Percentiles rank a stretch among this genome's conserved stretches.
Conservation (phyloP, 2,797 vertebrate genomes). For the Echeneis naucrates region DNA sequence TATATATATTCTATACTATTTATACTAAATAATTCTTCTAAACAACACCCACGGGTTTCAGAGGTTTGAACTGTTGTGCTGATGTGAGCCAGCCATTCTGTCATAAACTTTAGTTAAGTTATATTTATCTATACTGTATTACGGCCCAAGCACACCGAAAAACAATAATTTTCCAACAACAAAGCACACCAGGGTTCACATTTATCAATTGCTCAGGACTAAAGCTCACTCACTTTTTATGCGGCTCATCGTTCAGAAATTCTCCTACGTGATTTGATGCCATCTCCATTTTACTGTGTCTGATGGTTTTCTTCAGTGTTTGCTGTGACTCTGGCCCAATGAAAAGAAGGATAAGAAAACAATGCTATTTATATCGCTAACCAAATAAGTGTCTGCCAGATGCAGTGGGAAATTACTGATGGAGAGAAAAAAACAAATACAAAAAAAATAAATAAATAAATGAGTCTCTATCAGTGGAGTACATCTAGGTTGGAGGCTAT, state of each 20-base stretch:
- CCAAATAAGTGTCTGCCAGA: conserved; percentile 17
- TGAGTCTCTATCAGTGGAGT: conserved; percentile 16
- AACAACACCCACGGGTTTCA: background rate
- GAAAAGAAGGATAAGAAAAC: background rate
- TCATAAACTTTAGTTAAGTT: background rate
- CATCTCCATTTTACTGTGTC: background rate
- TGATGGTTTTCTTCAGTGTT: background rate
- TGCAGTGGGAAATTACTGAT: conserved; percentile 12
- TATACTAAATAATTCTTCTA: background rate
- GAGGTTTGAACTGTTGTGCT: background rate
- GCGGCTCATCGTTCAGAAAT: background rate
- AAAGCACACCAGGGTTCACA: background rate
- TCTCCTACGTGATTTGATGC: background rate
- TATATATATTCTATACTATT: background rate
- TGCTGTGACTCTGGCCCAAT: background rate
- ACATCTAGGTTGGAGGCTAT: conserved; percentile 40
- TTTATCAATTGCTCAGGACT: background rate
- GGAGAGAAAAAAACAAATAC: conserved; percentile 27
- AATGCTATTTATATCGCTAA: background rate
- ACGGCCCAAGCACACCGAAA: background rate
- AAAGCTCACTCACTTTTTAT: conserved; percentile 5
- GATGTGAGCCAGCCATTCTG: background rate
- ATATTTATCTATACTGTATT: background rate
- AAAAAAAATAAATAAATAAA: conserved; percentile 29
- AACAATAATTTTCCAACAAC: background rate